Evolutionary conservation across 2,113 vertebrate genomes (phyloP).

Genomic region (Ophiodon elongatus): DNA sequence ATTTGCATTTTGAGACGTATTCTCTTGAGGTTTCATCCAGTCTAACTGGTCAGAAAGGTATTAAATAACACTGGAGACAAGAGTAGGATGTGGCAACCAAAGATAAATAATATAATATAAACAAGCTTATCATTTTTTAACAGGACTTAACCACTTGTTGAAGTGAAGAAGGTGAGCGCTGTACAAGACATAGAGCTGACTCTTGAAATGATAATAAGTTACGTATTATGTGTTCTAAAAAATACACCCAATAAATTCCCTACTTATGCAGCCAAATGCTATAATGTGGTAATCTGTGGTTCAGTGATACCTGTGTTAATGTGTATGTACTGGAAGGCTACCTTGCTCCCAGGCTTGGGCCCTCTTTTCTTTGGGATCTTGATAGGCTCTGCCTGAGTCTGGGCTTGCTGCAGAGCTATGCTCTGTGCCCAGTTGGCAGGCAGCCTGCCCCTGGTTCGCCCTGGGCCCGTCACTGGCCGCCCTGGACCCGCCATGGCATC

Average conservation of each 20-base stretch:
- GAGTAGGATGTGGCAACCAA: not conserved
- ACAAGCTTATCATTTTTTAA: no score
- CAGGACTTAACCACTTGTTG: not conserved
- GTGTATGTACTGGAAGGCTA: constrained; percentile 59
- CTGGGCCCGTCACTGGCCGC: constrained; percentile 85
- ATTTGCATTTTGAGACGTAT: not conserved
- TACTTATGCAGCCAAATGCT: constrained; percentile 4
- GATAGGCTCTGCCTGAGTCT: constrained; percentile 87
- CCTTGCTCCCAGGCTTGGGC: constrained; percentile 98
- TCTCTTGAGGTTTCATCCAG: not conserved
- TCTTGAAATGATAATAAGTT: no score
- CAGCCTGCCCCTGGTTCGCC: constrained; percentile 88
- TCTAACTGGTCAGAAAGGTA: not conserved
- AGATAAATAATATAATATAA: no score
- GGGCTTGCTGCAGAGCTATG: constrained; percentile 86
- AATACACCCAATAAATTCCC: not conserved
- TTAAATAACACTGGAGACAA: not conserved
- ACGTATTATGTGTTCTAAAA: not conserved
- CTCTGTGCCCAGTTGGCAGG: constrained; percentile 86
- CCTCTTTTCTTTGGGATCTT: constrained; percentile 99
- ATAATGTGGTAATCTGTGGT: not conserved
- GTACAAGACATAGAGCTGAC: no score
- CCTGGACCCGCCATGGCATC: constrained; percentile 89
- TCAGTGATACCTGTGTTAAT: not conserved
- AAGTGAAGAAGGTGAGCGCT: not conserved